Evolutionary conservation across 2,797 vertebrate genomes (phyloP).

Genomic region (Neosalanx taihuensis): DNA sequence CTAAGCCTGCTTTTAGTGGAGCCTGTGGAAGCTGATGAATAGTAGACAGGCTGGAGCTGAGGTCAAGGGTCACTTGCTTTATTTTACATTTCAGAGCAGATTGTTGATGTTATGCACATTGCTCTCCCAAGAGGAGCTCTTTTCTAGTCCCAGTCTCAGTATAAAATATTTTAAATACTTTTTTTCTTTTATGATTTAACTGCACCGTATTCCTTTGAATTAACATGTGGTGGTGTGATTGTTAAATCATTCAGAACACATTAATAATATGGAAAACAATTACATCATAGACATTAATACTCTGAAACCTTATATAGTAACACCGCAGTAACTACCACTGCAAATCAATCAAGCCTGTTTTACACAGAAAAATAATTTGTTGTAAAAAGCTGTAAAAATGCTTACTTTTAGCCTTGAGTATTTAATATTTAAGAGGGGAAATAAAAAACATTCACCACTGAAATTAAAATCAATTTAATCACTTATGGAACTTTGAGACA

Average conservation of each 20-base stretch:
- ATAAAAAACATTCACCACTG: constrained; percentile 70
- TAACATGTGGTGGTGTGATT: constrained; percentile 49
- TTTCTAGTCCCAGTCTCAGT: constrained; percentile 38
- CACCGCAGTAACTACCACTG: constrained; percentile 60
- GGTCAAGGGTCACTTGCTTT: constrained; percentile 83
- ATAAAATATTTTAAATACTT: constrained; percentile 65
- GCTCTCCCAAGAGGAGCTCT: constrained; percentile 62
- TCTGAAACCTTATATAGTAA: constrained; percentile 64
- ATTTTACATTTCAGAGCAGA: constrained; percentile 62
- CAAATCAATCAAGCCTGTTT: constrained; percentile 71
- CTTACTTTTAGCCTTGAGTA: constrained; percentile 65
- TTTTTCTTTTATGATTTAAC: constrained; percentile 68
- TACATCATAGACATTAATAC: constrained; percentile 71
- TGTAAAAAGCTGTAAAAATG: constrained; percentile 64
- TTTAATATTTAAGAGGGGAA: constrained; percentile 73
- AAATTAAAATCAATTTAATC: constrained; percentile 62
- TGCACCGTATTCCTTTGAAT: constrained; percentile 59
- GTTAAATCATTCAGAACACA: constrained; percentile 46
- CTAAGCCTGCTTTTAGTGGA: constrained; percentile 89
- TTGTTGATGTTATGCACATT: constrained; percentile 75
- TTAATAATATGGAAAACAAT: constrained; percentile 59
- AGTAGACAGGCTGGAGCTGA: constrained; percentile 80
- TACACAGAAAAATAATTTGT: constrained; percentile 65
- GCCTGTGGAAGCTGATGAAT: constrained; percentile 89
- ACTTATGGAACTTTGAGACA: constrained; percentile 51